Percentiles rank a stretch among this genome's conserved stretches.
Evolutionary conservation across 2,888 invertebrate species (phyloP).

Genomic region (Rotaria macrura): DNA sequence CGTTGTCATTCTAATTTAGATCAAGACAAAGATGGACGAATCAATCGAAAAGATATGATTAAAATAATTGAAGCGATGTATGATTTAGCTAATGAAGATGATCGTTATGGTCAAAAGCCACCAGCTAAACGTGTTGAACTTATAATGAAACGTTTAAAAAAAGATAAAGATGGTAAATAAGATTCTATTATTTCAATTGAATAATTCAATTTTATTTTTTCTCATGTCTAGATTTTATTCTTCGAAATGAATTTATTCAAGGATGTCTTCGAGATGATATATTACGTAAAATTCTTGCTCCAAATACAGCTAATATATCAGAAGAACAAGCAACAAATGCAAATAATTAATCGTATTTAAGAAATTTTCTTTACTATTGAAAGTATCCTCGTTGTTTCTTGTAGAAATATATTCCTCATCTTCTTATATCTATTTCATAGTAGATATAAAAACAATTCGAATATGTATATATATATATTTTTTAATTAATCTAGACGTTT

Average conservation of each 20-base stretch:
- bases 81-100: conserved; percentile 19
- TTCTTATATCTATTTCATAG: too few species aligned
- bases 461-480: too few species aligned
- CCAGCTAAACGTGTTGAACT: not conserved
- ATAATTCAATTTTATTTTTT: not conserved
- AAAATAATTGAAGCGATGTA: conserved; percentile 9
- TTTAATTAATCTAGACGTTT: too few species aligned
- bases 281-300: conserved; percentile 3
- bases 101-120: not conserved
- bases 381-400: too few species aligned
- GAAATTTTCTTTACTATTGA: too few species aligned
- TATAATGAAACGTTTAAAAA: not conserved
- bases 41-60: conserved; percentile 8
- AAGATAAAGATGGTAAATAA: not conserved
- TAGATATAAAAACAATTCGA: too few species aligned
- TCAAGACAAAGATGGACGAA: not conserved
- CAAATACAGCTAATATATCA: not conserved
- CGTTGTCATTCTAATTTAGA: too few species aligned
- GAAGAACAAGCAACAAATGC: not conserved
- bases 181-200: not conserved
- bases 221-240: not conserved
- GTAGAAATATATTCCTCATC: too few species aligned
- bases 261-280: not conserved
- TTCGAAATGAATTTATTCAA: conserved; percentile 16
- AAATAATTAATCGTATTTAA: too few species aligned